Percentiles rank a stretch among this genome's conserved stretches.
Conservation (phyloP, 2,888 invertebrate species). For the Tromatobia lineatoria region DNA sequence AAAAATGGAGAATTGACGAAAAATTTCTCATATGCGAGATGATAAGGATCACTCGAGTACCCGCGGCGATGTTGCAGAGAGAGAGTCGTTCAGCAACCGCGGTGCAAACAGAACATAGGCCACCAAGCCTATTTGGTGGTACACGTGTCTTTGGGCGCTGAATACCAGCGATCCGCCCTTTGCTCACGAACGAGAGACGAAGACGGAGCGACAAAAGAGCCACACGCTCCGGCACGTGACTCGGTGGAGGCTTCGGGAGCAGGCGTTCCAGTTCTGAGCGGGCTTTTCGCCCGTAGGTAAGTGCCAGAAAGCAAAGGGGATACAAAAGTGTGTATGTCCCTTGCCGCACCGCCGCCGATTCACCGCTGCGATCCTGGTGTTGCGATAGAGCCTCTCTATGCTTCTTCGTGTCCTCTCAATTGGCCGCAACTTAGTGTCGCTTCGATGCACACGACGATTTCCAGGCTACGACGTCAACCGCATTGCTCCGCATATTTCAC, state of each 20-base stretch:
- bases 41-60: slow-evolving; percentile 52
- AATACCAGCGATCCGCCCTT: slow-evolving; percentile 75
- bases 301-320: slow-evolving; percentile 75
- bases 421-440: slow-evolving; percentile 82
- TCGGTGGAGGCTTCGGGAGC: slow-evolving; percentile 69
- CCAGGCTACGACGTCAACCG: slow-evolving; percentile 79
- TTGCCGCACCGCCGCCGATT: slow-evolving; percentile 3
- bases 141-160: slow-evolving; percentile 81
- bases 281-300: slow-evolving; percentile 33
- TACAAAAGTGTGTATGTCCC: slow-evolving; percentile 44
- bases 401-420: slow-evolving; percentile 73
- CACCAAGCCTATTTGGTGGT: slow-evolving; percentile 82
- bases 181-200: slow-evolving; percentile 62
- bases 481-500: slow-evolving; percentile 80
- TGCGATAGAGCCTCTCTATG: slow-evolving; percentile 43
- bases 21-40: slow-evolving; percentile 17
- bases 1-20: too few species aligned
- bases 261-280: slow-evolving; percentile 25
- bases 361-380: slow-evolving; percentile 43
- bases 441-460: slow-evolving; percentile 80
- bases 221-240: slow-evolving; percentile 79
- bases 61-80: slow-evolving; percentile 27
- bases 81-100: slow-evolving; percentile 55
- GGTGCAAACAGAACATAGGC: slow-evolving; percentile 78
- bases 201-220: slow-evolving; percentile 70